Base-by-base conservation (phyloP, 2,888 invertebrate genomes). In the Hyposoter dolosus region DNA sequence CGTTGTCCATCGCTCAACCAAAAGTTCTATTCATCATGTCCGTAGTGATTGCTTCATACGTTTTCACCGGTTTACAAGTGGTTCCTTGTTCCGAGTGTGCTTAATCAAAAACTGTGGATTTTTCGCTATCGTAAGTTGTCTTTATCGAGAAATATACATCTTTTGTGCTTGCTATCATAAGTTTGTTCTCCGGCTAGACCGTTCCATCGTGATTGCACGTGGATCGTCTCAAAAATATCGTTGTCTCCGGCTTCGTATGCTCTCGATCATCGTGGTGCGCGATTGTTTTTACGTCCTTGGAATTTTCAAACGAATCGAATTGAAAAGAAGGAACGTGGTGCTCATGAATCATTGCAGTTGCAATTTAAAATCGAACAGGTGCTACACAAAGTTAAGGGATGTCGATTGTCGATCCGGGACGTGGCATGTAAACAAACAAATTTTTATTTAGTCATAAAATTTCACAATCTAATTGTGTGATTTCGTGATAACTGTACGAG, bases 71-170 rank as follows among this genome's bases (percentile, higher is more conserved):
- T 50, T 71, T 19, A 63, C 32, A 28, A 78, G 83, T 79, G 78
- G 0, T 68, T 79, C 19, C 10, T 17, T 43, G 35, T 12, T 15
- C 19, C 19, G 43, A 50, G 47, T 79, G 79, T 68, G 43, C 68
- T 63, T 40, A n/a, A 35, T 43, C 53, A 9, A 60, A 60, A 63
- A 9, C 76, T 65, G 53, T 47, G 81, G 47, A 84, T 78, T 77
- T 28, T 66, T 15, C 47, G 43, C 66, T 19, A 74, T 74, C 28
- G 81, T 81, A 84, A 84, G 81, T 84, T 71, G 1, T 78, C 65
- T 50, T 19, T 35, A 3, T 7, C 19, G 10, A 47, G 19, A 45
- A 63, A 47, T 47, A 0, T 15, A 32, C 35, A 53, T 77, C 45
- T 76, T 28, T 65, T 23, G 43, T 43, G 15, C 0, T 45, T 6